Percentiles rank a stretch among this genome's conserved stretches.
Conservation (phyloP, 2,113 vertebrate genomes). For the Tetraodon nigroviridis region DNA sequence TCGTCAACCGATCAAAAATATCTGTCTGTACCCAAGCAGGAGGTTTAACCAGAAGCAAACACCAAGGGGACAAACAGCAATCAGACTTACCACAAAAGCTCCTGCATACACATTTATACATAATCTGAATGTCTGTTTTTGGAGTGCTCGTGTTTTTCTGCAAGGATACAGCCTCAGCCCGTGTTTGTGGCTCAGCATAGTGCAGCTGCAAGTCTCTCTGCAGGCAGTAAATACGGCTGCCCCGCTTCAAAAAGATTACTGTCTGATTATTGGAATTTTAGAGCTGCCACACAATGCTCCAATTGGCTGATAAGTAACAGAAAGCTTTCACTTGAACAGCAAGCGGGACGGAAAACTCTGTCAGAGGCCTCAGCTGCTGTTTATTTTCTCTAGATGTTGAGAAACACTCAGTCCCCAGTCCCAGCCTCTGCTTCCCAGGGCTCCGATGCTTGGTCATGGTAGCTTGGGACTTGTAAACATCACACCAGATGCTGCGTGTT, state of each 20-base stretch:
- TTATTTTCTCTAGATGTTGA: conserved; percentile 42
- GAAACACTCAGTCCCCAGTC: conserved; percentile 49
- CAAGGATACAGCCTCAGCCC: background rate
- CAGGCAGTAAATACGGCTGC: conserved; percentile 36
- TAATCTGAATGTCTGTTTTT: conserved; percentile 2
- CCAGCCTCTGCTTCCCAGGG: conserved; percentile 21
- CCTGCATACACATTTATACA: conserved; percentile 9
- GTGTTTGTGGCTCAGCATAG: conserved; percentile 12
- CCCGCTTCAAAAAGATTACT: conserved; percentile 33
- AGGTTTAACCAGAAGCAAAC: conserved; percentile 5
- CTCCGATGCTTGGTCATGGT: conserved; percentile 22
- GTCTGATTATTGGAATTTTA: conserved; percentile 53
- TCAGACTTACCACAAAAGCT: conserved; percentile 8
- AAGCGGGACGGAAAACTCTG: background rate
- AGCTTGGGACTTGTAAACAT: conserved; percentile 50
- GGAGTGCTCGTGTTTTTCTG: conserved; percentile 1
- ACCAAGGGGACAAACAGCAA: conserved; percentile 13
- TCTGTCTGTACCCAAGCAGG: conserved; percentile 11
- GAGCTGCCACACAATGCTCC: conserved; percentile 11
- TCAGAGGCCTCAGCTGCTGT: conserved; percentile 12
- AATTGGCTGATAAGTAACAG: conserved; percentile 15
- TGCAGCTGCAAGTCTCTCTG: conserved; percentile 16
- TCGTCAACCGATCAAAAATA: conserved; percentile 19
- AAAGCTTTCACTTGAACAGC: conserved; percentile 25
- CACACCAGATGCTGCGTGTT: background rate